Percentiles rank a stretch among this genome's conserved stretches.
Conservation (phyloP, 2,797 vertebrate genomes). For the Periparus ater region DNA sequence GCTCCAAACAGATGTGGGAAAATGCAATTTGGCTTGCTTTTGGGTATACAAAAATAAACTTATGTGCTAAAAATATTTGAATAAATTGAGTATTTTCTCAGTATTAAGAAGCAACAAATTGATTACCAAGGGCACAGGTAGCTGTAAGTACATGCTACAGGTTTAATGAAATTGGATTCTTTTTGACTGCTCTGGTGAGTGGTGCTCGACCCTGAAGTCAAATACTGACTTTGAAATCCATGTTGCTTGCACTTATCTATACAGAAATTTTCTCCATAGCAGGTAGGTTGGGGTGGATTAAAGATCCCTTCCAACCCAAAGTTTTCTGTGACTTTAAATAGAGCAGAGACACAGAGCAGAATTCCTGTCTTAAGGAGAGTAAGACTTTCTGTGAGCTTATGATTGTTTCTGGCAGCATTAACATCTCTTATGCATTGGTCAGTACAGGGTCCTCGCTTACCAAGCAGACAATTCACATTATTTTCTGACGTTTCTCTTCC, state of each 20-base stretch:
- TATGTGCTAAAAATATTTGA: background rate
- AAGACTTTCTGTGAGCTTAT: background rate
- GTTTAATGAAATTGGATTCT: background rate
- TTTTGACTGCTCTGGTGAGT: background rate
- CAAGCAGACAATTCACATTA: background rate
- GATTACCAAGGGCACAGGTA: background rate
- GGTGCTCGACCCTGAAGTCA: background rate
- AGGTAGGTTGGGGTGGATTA: background rate
- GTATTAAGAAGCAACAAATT: background rate
- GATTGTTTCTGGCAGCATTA: background rate
- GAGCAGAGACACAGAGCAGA: background rate
- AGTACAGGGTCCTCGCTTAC: background rate
- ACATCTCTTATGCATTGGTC: background rate
- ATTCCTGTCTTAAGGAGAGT: background rate
- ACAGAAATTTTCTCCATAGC: background rate
- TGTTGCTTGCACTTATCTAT: background rate
- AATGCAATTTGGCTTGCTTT: background rate
- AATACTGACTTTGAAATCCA: background rate
- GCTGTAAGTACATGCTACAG: background rate
- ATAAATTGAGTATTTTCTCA: background rate
- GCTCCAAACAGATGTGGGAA: background rate
- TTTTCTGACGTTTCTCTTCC: background rate
- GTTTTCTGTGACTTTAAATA: background rate
- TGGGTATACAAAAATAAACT: background rate
- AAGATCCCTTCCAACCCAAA: background rate